A percentile compares a stretch with the other conserved stretches of the same genome.
These are phyloP conservation scores for Escarpia spicata DNA, from an alignment of 2,888 invertebrate genomes.

Conservation along the genomic window DNA sequence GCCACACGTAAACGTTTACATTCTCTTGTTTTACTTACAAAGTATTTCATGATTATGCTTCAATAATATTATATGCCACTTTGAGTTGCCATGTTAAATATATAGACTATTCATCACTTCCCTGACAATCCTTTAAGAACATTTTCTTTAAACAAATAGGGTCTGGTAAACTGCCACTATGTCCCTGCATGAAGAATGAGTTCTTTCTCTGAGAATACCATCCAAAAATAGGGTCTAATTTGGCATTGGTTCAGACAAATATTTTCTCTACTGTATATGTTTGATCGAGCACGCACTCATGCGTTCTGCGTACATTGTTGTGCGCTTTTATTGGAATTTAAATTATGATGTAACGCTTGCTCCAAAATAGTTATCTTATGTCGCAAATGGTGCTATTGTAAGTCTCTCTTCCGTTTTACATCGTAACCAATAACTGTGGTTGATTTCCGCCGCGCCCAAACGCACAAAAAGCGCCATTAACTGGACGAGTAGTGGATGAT, in stretches of 20 bases:
- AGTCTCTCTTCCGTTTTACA: background rate
- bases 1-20: no score
- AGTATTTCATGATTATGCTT: no score
- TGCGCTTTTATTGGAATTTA: background rate
- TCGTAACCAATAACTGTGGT: background rate
- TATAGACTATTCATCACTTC: no score
- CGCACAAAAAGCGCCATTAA: constrained; percentile 16
- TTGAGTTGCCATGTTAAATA: no score
- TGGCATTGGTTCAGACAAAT: background rate
- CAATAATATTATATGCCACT: no score
- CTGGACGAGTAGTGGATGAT: background rate
- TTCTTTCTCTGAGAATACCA: no score
- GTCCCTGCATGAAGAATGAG: no score
- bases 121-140: no score
- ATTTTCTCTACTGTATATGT: background rate
- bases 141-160: no score
- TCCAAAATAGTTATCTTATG: background rate
- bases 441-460: background rate
- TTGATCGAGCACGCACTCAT: background rate
- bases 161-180: no score
- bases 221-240: no score
- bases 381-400: background rate
- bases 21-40: no score
- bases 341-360: background rate
- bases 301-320: background rate